Evolutionary conservation across 2,113 vertebrate species (phyloP).

Genomic region (Gallinago undulata): DNA sequence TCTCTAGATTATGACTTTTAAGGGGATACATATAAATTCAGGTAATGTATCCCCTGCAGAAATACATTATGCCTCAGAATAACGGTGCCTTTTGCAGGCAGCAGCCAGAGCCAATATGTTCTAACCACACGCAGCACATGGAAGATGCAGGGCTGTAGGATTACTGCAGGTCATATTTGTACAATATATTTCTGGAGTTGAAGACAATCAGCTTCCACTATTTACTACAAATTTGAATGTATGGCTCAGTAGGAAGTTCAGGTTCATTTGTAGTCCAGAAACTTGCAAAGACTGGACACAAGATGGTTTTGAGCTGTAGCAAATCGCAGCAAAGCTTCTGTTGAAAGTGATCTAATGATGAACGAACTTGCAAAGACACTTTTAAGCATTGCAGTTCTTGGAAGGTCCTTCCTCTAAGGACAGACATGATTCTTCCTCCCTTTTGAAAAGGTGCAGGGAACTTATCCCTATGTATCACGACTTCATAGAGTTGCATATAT

Average conservation of each 20-base stretch:
- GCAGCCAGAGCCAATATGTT: not conserved
- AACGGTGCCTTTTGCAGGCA: not conserved
- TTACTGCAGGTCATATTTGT: not conserved
- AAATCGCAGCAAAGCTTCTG: not conserved
- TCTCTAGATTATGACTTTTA: not conserved
- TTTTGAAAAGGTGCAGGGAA: not conserved
- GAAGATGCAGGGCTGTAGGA: not conserved
- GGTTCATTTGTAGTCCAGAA: not conserved
- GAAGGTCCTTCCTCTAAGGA: no score
- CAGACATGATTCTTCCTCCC: not conserved
- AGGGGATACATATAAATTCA: not conserved
- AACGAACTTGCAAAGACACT: not conserved
- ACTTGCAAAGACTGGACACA: not conserved
- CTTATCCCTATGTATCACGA: fast-evolving
- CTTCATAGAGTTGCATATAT: not conserved
- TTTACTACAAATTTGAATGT: not conserved
- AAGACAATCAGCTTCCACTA: not conserved
- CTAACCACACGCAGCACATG: not conserved
- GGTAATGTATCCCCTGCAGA: not conserved
- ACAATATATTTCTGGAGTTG: not conserved
- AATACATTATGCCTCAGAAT: not conserved
- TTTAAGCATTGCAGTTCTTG: not conserved
- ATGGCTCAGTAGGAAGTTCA: not conserved
- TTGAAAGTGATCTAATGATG: not conserved
- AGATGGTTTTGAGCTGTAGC: not conserved